These are phyloP conservation scores for Oeneis ivallda DNA, from an alignment of 2,888 invertebrate species.

Conservation along the genomic window DNA sequence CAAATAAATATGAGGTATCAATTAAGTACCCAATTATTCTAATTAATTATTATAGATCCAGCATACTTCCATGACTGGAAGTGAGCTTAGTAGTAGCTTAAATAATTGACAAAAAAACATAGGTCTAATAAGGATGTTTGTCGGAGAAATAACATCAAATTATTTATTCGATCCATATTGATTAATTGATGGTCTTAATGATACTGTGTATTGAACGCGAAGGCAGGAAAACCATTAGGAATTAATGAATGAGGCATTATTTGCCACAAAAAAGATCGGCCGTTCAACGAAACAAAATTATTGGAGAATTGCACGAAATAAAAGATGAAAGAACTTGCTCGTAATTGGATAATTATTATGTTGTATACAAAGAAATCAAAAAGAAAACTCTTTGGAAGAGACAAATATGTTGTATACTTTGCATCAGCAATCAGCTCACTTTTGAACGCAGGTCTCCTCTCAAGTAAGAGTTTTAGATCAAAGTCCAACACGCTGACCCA, in stretches of 20 bases:
- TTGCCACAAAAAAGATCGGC: constrained; percentile 30
- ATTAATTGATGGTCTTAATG: constrained; percentile 39
- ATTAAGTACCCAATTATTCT: too few species aligned
- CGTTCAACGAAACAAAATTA: constrained; percentile 19
- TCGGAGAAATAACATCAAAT: constrained; percentile 1
- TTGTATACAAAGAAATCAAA: too few species aligned
- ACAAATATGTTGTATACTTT: background rate
- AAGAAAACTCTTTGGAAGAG: background rate
- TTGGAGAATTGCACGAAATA: constrained; percentile 13
- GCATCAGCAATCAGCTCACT: too few species aligned
- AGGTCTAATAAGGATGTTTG: background rate
- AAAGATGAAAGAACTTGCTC: constrained; percentile 3
- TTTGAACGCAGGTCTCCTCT: too few species aligned
- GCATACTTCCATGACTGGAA: background rate
- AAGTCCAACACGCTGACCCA: too few species aligned
- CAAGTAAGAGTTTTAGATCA: too few species aligned
- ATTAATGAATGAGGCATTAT: constrained; percentile 40
- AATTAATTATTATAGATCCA: too few species aligned
- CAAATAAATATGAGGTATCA: too few species aligned
- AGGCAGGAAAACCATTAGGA: constrained; percentile 40
- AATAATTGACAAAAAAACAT: background rate
- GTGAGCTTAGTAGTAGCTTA: too few species aligned
- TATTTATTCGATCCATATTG: constrained; percentile 31
- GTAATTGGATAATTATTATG: background rate
- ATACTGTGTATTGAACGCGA: constrained; percentile 35